Evolutionary conservation across 2,113 vertebrate species (phyloP), one percentile per base, ranked within the genome.

Genomic region (Parotia lawesii): DNA sequence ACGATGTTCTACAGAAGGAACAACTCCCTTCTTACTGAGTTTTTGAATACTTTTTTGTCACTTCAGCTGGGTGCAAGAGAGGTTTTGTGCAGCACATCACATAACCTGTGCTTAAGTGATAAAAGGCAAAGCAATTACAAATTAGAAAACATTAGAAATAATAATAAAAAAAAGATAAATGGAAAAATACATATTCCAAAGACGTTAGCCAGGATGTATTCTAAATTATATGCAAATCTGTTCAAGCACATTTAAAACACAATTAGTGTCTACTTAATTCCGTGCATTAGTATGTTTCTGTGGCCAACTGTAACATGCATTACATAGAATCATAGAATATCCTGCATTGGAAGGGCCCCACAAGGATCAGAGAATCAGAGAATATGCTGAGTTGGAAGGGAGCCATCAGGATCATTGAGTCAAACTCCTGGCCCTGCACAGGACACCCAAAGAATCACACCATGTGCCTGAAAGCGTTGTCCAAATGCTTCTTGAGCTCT

Each of bases 101-200:
- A 37, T 84, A 72, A 94, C 71, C 22, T 89, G 67, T 94, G 42
- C 47, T 61, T 64, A 96, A 90, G 56, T 82, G 93, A 95, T 89
- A 91, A 96, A 93, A 85, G 35, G 61, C 64, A 93, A 87, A 53
- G 28, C 33, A 89, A 61, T 45, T 75, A 42, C 62, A 83, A 93
- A 56, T 62, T 70, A 77, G 6, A 92, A 95, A 93, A 44, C 25
- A 60, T 42, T 37, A 85, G 54, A 87, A 93, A 67, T 24, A 83
- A 40, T 14, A 65, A 40, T 40, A 66, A 37, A 9, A 90, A 51
- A 1, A 7, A 70, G 25, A 53, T 25, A 87, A 38, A 40, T n/a
- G 23, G 38, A 85, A 56, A 92, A 94, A 83, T n/a, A 81, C 15
- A 13, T 87, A 74, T 77, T 89, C 64, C 38, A 78, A 42, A 95